A percentile compares a stretch with the other conserved stretches of the same genome.
These are phyloP conservation scores for Acanthis flammea DNA, from an alignment of 2,797 vertebrate genomes.

Conservation along the genomic window DNA sequence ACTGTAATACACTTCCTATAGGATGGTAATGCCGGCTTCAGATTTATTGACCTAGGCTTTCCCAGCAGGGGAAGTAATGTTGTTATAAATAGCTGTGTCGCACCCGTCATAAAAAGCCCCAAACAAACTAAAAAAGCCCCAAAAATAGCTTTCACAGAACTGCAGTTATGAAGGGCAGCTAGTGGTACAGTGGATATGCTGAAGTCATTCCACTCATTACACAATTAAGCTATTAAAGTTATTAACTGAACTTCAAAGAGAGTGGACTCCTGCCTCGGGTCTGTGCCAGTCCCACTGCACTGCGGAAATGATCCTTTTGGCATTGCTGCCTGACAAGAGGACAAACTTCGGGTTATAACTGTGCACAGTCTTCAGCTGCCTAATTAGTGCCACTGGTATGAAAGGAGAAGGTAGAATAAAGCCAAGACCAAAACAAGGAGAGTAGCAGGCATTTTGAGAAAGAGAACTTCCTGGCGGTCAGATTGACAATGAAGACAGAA, in stretches of 20 bases:
- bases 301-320: rapidly evolving
- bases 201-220: not conserved
- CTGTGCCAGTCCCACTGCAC: not conserved
- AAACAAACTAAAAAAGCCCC: not conserved
- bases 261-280: not conserved
- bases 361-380: not conserved
- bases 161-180: not conserved
- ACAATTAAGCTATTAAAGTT: not conserved
- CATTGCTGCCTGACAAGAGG: not conserved
- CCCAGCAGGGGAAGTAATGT: not conserved
- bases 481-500: not conserved
- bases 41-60: not conserved
- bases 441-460: not conserved
- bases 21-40: not conserved
- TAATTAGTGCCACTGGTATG: rapidly evolving
- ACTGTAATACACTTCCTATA: rapidly evolving
- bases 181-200: too few relatives aligned
- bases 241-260: not conserved
- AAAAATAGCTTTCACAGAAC: not conserved
- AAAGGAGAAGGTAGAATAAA: not conserved
- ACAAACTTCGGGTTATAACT: too few relatives aligned
- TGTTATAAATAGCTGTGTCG: not conserved
- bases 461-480: not conserved
- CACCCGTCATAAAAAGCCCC: not conserved
- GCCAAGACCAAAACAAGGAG: not conserved